A percentile compares a stretch with the other conserved stretches of the same genome.
These are phyloP conservation scores for Drosophila truncata DNA, from an alignment of 1,140 invertebrate species.

Conservation along the genomic window DNA sequence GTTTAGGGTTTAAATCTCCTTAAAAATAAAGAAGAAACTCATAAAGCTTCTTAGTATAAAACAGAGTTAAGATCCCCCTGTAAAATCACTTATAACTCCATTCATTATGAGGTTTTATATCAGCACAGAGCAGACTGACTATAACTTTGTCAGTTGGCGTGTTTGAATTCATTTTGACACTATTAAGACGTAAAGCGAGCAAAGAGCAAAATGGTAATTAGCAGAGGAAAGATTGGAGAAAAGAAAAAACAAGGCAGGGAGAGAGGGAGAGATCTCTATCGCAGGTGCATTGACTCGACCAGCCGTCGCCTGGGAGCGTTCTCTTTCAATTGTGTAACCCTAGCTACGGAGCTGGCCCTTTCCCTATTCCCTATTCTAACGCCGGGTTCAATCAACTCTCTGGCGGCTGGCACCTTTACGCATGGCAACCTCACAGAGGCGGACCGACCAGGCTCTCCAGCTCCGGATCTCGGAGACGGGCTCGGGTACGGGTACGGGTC, in stretches of 20 bases:
- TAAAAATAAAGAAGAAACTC: background rate
- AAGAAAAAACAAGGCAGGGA: constrained; percentile 11
- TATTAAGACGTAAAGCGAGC: constrained; percentile 59
- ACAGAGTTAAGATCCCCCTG: too few species aligned
- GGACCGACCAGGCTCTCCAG: constrained; percentile 12
- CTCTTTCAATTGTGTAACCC: constrained; percentile 81
- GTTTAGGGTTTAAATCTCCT: background rate
- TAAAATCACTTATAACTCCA: background rate
- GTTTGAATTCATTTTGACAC: constrained; percentile 80
- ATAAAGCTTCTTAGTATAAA: background rate
- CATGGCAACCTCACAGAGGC: constrained; percentile 59
- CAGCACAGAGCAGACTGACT: background rate
- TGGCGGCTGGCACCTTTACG: constrained; percentile 74
- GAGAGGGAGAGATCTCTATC: constrained; percentile 63
- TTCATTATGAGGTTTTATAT: background rate
- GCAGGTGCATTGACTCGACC: constrained; percentile 76
- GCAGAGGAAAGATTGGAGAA: constrained; percentile 31
- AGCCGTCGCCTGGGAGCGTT: constrained; percentile 46
- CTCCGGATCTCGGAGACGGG: constrained; percentile 26
- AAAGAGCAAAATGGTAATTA: constrained; percentile 72
- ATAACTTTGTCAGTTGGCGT: constrained; percentile 48
- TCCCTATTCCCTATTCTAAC: constrained; percentile 38
- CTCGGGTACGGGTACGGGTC: constrained; percentile 45
- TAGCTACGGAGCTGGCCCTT: constrained; percentile 28
- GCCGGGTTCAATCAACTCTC: constrained; percentile 75